Percentiles rank a stretch among this genome's conserved stretches.
Conservation (phyloP, 2,888 invertebrate species). For the Holacanthella duospinosa region DNA sequence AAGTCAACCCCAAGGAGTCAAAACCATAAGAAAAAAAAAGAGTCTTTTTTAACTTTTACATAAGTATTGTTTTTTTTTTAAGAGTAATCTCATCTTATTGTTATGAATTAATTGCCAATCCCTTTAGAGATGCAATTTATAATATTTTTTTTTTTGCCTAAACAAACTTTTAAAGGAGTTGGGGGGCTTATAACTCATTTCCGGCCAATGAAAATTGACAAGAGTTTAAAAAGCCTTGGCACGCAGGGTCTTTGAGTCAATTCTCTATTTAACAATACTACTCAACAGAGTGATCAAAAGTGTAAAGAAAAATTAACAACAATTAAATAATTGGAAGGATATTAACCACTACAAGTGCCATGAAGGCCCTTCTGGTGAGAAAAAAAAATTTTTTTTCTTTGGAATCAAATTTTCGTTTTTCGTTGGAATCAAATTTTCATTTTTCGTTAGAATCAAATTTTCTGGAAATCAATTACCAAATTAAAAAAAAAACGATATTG, state of each 20-base stretch:
- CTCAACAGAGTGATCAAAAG: neutral
- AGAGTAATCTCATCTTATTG: neutral
- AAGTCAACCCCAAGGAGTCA: neutral
- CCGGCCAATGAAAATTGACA: neutral
- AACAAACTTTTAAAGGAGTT: too few species aligned
- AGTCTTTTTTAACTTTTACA: too few species aligned
- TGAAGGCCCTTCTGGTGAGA: slow-evolving; percentile 3
- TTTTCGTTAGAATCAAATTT: neutral
- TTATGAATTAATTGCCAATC: neutral
- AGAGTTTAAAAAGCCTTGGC: neutral
- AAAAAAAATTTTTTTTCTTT: neutral
- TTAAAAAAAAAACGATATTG: neutral
- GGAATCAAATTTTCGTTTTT: neutral
- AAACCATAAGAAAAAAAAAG: too few species aligned
- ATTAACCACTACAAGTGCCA: neutral
- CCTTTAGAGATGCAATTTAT: too few species aligned
- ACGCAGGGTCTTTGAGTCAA: neutral
- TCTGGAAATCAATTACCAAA: neutral
- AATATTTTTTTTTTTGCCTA: too few species aligned
- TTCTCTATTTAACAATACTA: neutral
- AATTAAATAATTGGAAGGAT: neutral
- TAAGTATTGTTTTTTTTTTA: neutral
- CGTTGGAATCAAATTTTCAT: too few species aligned
- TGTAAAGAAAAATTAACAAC: neutral
- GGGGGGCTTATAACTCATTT: neutral